These are phyloP conservation scores for Alligator mississippiensis DNA, from an alignment of 2,113 vertebrate species.

Conservation along the genomic window DNA sequence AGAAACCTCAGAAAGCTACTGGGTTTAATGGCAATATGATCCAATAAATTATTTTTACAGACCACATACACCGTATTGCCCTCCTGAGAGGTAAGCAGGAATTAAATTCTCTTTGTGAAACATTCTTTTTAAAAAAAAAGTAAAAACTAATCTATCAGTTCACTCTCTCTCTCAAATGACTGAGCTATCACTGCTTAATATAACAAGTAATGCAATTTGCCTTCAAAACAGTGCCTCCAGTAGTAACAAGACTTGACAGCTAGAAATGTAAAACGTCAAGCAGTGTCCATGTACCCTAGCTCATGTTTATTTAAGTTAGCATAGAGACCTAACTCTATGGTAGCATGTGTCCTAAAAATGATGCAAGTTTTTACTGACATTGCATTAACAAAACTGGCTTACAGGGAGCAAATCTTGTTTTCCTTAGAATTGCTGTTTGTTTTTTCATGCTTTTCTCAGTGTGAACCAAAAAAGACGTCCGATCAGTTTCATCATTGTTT, in stretches of 20 bases:
- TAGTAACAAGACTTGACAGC: not conserved
- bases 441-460: not conserved
- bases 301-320: not conserved
- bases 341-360: not conserved
- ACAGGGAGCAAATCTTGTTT: not conserved
- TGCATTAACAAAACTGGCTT: not conserved
- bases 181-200: not conserved
- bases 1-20: not conserved
- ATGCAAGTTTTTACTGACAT: not conserved
- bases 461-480: not conserved
- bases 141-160: not conserved
- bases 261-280: not conserved
- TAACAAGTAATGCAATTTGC: not conserved
- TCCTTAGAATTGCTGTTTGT: not conserved
- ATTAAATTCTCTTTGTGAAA: not conserved
- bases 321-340: not conserved
- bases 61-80: not conserved
- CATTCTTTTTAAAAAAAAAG: no score
- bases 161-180: not conserved
- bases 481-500: no score
- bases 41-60: not conserved
- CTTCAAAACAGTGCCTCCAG: not conserved
- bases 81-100: not conserved
- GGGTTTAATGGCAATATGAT: not conserved
- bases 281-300: not conserved